These are phyloP conservation scores for Greenwoodochromis staneri DNA, from an alignment of 2,113 vertebrate genomes.

Conservation along the genomic window DNA sequence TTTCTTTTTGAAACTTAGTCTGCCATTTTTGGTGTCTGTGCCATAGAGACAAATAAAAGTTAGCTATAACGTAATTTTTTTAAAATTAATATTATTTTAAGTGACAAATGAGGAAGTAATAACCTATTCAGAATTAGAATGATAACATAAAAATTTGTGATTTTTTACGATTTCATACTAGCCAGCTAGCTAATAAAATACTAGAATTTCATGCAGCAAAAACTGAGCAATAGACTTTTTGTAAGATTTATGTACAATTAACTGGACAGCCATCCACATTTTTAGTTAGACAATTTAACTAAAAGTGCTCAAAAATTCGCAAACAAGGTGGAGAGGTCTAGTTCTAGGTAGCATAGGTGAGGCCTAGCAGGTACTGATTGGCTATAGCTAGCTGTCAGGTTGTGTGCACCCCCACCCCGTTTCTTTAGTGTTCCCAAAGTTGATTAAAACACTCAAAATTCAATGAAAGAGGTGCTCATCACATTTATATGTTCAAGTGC, in stretches of 20 bases:
- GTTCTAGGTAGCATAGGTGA: not conserved
- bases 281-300: not conserved
- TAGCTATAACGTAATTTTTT: not conserved
- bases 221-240: not conserved
- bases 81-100: not conserved
- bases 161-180: not conserved
- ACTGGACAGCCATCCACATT: not conserved
- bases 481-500: not conserved
- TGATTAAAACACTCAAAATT: not conserved
- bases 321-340: not conserved
- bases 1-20: not conserved
- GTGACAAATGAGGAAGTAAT: not conserved
- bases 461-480: not conserved
- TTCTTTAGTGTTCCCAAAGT: not conserved
- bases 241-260: not conserved
- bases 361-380: accelerated
- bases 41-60: not conserved
- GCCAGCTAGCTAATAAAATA: not conserved
- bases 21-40: not conserved
- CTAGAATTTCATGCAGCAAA: not conserved
- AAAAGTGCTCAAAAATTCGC: not conserved
- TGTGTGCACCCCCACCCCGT: not conserved
- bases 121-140: not conserved
- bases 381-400: not conserved
- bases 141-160: not conserved